Conservation (phyloP, 2,113 vertebrate species). For the Myiozetetes cayanensis region DNA sequence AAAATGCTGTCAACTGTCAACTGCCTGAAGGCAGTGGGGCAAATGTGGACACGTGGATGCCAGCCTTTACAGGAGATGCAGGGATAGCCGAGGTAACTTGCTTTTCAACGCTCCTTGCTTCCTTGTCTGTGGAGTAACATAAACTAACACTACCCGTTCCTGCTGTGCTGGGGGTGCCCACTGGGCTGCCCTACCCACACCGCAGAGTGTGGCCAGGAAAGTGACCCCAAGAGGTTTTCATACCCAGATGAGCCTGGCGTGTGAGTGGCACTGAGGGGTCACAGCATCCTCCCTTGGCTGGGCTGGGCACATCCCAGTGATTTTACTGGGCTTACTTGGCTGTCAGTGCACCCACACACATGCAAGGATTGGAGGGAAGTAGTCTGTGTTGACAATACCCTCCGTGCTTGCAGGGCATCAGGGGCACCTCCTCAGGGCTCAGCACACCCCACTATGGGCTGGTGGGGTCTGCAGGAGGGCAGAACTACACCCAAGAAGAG, state of each 20-base stretch:
- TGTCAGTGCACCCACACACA: neutral
- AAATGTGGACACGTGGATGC: fast-evolving
- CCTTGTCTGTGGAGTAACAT: neutral
- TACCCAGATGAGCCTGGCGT: neutral
- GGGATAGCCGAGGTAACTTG: neutral
- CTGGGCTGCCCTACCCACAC: neutral
- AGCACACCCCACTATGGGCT: fast-evolving
- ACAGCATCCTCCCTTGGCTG: neutral
- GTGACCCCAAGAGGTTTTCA: neutral
- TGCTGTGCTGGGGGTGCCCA: neutral
- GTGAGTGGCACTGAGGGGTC: neutral
- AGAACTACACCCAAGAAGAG: neutral
- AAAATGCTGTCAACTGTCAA: neutral
- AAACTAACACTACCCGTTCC: fast-evolving
- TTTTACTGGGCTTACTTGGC: neutral
- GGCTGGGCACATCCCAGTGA: neutral
- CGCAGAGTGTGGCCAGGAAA: fast-evolving
- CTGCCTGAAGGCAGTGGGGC: neutral
- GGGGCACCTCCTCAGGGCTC: neutral
- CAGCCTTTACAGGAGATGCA: neutral
- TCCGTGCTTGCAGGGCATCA: neutral
- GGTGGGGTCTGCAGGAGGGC: neutral
- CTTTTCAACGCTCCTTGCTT: neutral
- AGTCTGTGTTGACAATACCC: neutral
- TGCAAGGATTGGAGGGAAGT: fast-evolving